Evolutionary conservation across 2,113 vertebrate genomes (phyloP).

Genomic region (Dissostichus mawsoni): DNA sequence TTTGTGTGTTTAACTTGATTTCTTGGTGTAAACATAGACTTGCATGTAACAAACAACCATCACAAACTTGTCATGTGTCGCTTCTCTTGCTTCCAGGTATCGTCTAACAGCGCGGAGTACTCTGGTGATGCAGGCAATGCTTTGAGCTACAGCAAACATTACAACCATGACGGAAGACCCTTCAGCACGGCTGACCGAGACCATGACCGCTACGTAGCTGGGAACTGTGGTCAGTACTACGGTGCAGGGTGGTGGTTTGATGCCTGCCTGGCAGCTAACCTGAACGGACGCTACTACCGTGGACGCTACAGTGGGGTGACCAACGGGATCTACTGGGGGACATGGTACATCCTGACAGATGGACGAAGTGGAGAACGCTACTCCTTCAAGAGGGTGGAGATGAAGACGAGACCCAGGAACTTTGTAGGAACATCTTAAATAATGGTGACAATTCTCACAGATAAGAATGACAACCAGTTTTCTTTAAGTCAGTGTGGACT

Average conservation of each 20-base stretch:
- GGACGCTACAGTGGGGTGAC: constrained; percentile 86
- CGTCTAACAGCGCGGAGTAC: constrained; percentile 84
- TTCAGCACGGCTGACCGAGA: constrained; percentile 86
- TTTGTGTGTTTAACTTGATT: neutral
- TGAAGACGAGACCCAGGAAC: constrained; percentile 81
- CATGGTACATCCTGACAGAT: constrained; percentile 88
- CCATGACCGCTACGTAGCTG: constrained; percentile 83
- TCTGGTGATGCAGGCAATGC: constrained; percentile 86
- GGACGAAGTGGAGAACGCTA: constrained; percentile 84
- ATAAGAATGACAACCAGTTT: constrained; percentile 18
- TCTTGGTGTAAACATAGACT: neutral
- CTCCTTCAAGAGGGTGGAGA: constrained; percentile 85
- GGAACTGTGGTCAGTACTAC: constrained; percentile 86
- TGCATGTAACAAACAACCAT: neutral
- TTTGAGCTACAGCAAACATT: constrained; percentile 86
- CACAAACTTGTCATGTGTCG: neutral
- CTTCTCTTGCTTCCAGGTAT: constrained; percentile 72
- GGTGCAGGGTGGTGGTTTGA: constrained; percentile 88
- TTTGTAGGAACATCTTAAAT: constrained; percentile 55
- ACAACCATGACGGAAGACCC: constrained; percentile 86
- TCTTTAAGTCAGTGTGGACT: constrained; percentile 17
- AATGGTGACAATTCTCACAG: neutral
- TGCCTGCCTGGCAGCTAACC: constrained; percentile 86
- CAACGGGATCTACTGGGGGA: constrained; percentile 87
- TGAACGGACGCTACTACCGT: constrained; percentile 84